phyloP scores from a whole-genome alignment of 2,797 vertebrate genomes.

The Pseudochirops cupreus region DNA sequence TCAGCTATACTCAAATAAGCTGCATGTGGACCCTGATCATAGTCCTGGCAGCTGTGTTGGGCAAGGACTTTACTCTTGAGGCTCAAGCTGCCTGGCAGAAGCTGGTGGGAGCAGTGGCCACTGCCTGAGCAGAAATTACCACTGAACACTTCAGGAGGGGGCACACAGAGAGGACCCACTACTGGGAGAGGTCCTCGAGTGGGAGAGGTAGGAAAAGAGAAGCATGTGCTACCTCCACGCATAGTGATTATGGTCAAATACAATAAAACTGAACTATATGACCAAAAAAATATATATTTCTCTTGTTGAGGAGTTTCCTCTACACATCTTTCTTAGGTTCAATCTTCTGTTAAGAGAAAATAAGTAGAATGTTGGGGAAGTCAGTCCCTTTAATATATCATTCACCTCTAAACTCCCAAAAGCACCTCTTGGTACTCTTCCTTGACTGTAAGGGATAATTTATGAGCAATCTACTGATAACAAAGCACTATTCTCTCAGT shows the following conservation, averaged over 20 bases:
- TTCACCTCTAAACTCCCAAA: constrained; percentile 65
- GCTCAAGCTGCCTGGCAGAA: constrained; percentile 82
- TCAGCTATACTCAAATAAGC: constrained; percentile 86
- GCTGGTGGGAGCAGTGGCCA: constrained; percentile 83
- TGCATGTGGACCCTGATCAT: constrained; percentile 87
- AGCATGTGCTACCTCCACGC: not conserved
- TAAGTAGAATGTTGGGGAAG: constrained; percentile 65
- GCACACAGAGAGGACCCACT: not conserved
- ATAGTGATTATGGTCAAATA: not conserved
- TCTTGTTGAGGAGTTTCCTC: not conserved
- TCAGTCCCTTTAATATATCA: constrained; percentile 65
- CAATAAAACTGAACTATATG: not conserved
- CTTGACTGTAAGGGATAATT: constrained; percentile 69
- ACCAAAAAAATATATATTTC: not conserved
- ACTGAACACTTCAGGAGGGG: constrained; percentile 75
- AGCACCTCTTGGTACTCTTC: constrained; percentile 63
- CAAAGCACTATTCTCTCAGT: constrained; percentile 67
- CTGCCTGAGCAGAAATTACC: constrained; percentile 86
- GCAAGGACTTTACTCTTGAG: constrained; percentile 75
- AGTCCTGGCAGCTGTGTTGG: constrained; percentile 82
- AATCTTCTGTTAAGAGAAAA: constrained; percentile 36
- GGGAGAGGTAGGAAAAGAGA: not conserved
- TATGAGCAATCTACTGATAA: constrained; percentile 75
- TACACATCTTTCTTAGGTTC: constrained; percentile 16
- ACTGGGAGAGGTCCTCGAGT: not conserved